These are phyloP conservation scores for Perca fluviatilis DNA, from an alignment of 2,113 vertebrate species.

Conservation along the genomic window DNA sequence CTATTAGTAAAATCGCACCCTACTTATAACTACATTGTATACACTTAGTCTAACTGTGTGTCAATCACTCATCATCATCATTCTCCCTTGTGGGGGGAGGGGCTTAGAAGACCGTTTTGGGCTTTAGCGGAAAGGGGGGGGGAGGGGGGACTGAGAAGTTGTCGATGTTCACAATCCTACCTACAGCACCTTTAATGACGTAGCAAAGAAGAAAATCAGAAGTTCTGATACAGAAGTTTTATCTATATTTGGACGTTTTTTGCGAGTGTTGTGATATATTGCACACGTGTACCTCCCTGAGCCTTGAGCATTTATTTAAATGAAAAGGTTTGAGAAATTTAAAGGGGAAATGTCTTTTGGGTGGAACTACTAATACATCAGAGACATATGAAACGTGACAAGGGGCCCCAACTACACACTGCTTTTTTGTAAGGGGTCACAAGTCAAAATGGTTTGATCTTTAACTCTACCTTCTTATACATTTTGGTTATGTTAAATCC, in stretches of 20 bases:
- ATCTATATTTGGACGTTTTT: background rate
- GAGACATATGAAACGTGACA: too few relatives aligned
- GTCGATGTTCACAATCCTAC: too few relatives aligned
- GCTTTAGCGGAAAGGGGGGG: too few relatives aligned
- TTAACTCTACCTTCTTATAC: background rate
- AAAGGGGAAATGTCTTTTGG: background rate
- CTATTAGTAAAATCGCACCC: too few relatives aligned
- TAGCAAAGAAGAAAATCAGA: background rate
- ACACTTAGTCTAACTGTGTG: too few relatives aligned
- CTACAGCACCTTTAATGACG: background rate
- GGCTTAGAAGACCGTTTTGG: too few relatives aligned
- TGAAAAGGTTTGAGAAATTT: background rate
- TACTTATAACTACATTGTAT: background rate
- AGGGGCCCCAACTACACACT: too few relatives aligned
- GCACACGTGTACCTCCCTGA: background rate
- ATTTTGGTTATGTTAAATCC: background rate
- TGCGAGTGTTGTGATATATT: background rate
- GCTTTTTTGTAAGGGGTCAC: too few relatives aligned
- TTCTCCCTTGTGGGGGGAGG: too few relatives aligned
- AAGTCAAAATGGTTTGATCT: background rate
- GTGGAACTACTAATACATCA: too few relatives aligned
- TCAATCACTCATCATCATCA: too few relatives aligned
- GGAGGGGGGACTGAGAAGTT: too few relatives aligned
- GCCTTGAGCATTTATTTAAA: background rate
- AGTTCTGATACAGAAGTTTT: background rate